phyloP scores from a whole-genome alignment of 2,113 vertebrate genomes.

The Vicugna pacos region DNA sequence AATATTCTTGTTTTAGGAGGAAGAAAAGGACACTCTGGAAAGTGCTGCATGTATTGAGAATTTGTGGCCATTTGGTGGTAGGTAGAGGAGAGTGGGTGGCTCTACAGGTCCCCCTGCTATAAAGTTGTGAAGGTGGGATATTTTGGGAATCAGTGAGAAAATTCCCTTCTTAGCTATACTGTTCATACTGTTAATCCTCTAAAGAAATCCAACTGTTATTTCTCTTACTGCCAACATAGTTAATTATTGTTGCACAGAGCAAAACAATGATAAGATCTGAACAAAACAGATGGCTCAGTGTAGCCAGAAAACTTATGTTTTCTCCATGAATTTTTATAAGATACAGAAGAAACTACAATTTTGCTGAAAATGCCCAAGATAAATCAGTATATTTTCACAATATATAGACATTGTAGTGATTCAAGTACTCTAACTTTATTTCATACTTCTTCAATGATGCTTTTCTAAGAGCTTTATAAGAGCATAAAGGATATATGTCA shows the following conservation, averaged over 20 bases:
- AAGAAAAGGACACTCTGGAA: neutral
- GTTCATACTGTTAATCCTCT: conserved; percentile 67
- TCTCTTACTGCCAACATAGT: conserved; percentile 56
- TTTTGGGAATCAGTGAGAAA: conserved; percentile 51
- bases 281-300: conserved; percentile 67
- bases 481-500: neutral
- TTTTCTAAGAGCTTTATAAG: neutral
- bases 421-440: neutral
- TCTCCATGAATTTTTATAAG: conserved; percentile 54
- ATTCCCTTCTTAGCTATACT: neutral
- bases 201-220: conserved; percentile 71
- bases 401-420: neutral
- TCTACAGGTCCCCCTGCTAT: neutral
- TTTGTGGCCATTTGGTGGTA: conserved; percentile 56
- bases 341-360: conserved; percentile 17
- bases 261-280: conserved; percentile 62
- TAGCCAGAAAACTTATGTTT: conserved; percentile 48
- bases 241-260: conserved; percentile 57
- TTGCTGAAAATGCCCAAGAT: conserved; percentile 33
- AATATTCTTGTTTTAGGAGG: neutral
- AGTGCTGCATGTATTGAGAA: neutral
- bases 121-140: conserved; percentile 37
- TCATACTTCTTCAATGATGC: neutral
- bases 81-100: neutral
- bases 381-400: conserved; percentile 43